phyloP scores from a whole-genome alignment of 2,888 invertebrate species.

The Dusona sp. region DNA sequence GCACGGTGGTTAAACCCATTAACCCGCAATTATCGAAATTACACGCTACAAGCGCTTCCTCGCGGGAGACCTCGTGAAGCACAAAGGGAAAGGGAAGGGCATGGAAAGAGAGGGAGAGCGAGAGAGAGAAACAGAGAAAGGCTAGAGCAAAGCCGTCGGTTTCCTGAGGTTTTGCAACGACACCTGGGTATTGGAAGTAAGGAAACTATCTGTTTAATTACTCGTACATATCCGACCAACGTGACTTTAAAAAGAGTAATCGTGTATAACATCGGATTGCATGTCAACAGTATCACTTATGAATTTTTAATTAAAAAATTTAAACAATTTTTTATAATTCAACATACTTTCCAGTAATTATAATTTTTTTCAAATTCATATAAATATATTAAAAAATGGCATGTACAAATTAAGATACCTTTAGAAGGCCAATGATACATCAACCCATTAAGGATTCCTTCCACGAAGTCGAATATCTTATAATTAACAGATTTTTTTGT shows the following conservation, averaged over 20 bases:
- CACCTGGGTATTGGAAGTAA: conserved; percentile 69
- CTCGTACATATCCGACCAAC: conserved; percentile 61
- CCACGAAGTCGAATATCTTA: background rate
- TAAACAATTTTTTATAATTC: background rate
- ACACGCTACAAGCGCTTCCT: conserved; percentile 72
- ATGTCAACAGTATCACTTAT: background rate
- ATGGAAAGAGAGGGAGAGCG: conserved; percentile 11
- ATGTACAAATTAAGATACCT: background rate
- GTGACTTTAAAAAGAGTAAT: background rate
- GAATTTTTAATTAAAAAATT: background rate
- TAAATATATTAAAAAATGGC: background rate
- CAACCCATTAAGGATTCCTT: background rate
- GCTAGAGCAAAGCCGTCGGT: conserved; percentile 10
- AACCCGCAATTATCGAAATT: conserved; percentile 81
- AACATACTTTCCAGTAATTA: background rate
- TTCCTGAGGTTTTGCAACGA: conserved; percentile 58
- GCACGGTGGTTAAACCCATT: conserved; percentile 78
- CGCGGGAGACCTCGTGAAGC: conserved; percentile 38
- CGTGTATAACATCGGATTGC: background rate
- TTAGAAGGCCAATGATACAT: background rate
- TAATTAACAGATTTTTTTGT: background rate
- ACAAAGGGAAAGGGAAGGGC: conserved; percentile 3
- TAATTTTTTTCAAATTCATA: background rate
- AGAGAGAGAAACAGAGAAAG: background rate
- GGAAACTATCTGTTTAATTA: conserved; percentile 76